Base-by-base conservation (phyloP, 2,113 vertebrate genomes). In the Puma concolor region DNA sequence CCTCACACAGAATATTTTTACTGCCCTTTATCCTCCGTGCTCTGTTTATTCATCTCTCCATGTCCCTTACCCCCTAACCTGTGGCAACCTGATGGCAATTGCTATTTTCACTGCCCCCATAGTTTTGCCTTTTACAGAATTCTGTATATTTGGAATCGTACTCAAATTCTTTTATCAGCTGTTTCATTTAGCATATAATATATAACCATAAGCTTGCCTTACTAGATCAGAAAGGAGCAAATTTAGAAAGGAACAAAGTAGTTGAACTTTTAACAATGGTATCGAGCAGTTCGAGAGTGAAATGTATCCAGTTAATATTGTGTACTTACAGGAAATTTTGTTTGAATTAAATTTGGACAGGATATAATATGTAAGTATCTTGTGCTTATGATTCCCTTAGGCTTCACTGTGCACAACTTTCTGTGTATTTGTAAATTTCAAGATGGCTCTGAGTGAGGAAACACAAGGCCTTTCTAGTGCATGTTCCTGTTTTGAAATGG, bases 401-500 rank as follows among this genome's bases (percentile, higher is more conserved):
- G 0, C 71, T 57, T 85, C 12, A 15, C 44, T 77, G 8, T 79
- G 8, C 33, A 38, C 2, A 87, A 48, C 79, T 98, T 97, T 97
- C 64, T 27, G 0, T 63, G 2, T 80, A 16, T 94, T 97, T 95
- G 76, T 83, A 72, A 44, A 63, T 91, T 64, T 96, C n/a, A 93
- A 64, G 84, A 48, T n/a, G 95, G 15, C 38, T 38, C 76, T 94
- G 80, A 64, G 25, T 96, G 66, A 95, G 79, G 60, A 98, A 97
- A 91, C 63, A 50, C 88, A 96, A 91, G 88, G n/a, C 76, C 96
- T 98, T 96, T 71, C 71, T 87, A 93, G 8, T 44, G 69, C 29
- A 79, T 89, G 93, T 27, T 96, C 14, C 98, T 97, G 8, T 97
- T 81, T 8, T 97, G 57, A 76, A 54, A 54, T 97, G 54, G 72